phyloP scores from a whole-genome alignment of 92 coral and sea anemone species.

The Phymanthus crucifer region DNA sequence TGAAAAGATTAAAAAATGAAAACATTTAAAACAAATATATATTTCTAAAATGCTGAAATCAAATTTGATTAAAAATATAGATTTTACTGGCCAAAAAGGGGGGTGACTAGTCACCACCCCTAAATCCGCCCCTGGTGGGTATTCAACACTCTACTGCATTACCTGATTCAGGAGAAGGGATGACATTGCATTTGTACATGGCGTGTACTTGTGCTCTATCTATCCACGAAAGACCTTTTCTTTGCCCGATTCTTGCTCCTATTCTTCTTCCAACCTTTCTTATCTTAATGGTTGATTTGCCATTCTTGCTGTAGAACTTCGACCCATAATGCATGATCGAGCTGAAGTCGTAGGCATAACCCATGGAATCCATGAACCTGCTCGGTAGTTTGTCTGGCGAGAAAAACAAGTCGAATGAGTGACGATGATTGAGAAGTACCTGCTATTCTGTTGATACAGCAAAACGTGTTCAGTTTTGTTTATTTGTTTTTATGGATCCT shows the following conservation, averaged over 20 bases:
- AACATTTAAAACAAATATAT: background rate
- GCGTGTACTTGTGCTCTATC: slow-evolving; percentile 96
- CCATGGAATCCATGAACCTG: slow-evolving; percentile 85
- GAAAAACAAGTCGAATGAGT: background rate
- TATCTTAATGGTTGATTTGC: slow-evolving; percentile 75
- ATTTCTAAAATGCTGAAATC: no score
- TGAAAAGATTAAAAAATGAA: background rate
- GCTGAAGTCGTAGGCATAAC: slow-evolving; percentile 90
- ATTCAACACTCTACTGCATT: no score
- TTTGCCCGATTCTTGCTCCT: slow-evolving; percentile 88
- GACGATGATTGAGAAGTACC: background rate
- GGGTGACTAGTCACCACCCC: no score
- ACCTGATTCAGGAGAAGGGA: slow-evolving; percentile 77
- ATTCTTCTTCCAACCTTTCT: slow-evolving; percentile 70
- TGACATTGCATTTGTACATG: slow-evolving; percentile 90
- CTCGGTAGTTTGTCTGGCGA: slow-evolving; percentile 81
- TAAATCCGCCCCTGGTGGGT: no score
- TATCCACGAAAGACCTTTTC: slow-evolving; percentile 85
- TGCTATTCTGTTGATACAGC: background rate
- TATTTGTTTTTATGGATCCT: background rate
- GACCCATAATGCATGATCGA: slow-evolving; percentile 97
- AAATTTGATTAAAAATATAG: no score
- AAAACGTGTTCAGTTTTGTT: slow-evolving; percentile 6
- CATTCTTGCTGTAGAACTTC: slow-evolving; percentile 84
- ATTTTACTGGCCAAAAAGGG: no score